These are phyloP conservation scores for Hoplostethus atlanticus DNA, from an alignment of 2,797 vertebrate genomes.

Conservation along the genomic window DNA sequence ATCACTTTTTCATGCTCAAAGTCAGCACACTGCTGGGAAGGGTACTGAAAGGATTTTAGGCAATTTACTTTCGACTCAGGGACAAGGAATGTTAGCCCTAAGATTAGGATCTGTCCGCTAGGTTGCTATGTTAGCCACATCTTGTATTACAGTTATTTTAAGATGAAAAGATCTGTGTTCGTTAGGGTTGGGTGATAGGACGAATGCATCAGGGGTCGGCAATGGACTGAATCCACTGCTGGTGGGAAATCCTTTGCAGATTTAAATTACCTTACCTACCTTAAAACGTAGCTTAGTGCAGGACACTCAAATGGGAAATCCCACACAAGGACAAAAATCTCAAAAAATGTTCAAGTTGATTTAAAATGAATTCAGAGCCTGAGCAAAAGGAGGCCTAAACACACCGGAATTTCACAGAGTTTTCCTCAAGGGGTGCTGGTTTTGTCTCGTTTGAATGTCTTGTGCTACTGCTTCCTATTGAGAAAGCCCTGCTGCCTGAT, in stretches of 20 bases:
- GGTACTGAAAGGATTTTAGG: slow-evolving; percentile 65
- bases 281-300: slow-evolving; percentile 9
- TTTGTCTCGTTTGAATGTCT: too few relatives aligned
- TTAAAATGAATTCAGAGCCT: too few relatives aligned
- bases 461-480: too few relatives aligned
- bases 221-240: slow-evolving; percentile 10
- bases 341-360: not conserved
- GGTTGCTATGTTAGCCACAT: slow-evolving; percentile 44
- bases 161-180: slow-evolving; percentile 56
- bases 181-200: slow-evolving; percentile 12
- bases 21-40: slow-evolving; percentile 66
- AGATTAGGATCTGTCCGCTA: slow-evolving; percentile 51
- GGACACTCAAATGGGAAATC: slow-evolving; percentile 7
- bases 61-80: slow-evolving; percentile 67
- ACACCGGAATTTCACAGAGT: too few relatives aligned
- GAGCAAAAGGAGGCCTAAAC: too few relatives aligned
- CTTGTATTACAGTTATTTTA: slow-evolving; percentile 53
- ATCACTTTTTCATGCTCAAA: slow-evolving; percentile 76
- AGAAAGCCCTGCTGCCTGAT: too few relatives aligned
- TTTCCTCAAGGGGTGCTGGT: too few relatives aligned
- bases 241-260: slow-evolving; percentile 2
- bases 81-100: slow-evolving; percentile 49
- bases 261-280: not conserved
- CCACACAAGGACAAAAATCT: not conserved
- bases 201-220: too few relatives aligned